These are phyloP conservation scores for Acleris sparsana DNA, from an alignment of 2,888 invertebrate genomes.

Conservation along the genomic window DNA sequence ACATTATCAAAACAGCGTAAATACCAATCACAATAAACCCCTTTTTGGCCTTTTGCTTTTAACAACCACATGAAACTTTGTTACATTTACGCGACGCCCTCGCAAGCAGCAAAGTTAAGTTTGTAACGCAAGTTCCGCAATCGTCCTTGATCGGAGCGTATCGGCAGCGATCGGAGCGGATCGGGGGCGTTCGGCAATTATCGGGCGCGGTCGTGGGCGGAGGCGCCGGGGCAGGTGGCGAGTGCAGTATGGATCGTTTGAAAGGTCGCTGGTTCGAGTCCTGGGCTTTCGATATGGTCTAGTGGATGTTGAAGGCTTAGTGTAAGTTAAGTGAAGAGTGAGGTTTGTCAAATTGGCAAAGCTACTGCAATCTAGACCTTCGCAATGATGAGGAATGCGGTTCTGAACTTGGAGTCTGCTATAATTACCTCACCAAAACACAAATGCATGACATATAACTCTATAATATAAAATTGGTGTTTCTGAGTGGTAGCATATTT, in stretches of 20 bases:
- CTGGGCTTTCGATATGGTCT: not conserved
- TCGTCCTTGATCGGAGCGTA: constrained; percentile 32
- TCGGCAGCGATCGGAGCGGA: constrained; percentile 20
- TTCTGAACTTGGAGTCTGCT: too few relatives aligned
- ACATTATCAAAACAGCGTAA: too few relatives aligned
- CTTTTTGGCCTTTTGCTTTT: too few relatives aligned
- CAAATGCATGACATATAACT: too few relatives aligned
- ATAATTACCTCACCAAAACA: too few relatives aligned
- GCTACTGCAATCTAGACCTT: too few relatives aligned
- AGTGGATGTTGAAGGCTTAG: not conserved
- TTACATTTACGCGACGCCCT: constrained; percentile 2
- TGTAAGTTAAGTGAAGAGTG: not conserved
- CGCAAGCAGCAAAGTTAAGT: constrained; percentile 7
- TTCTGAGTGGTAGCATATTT: too few relatives aligned
- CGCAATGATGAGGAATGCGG: too few relatives aligned
- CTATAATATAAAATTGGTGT: too few relatives aligned
- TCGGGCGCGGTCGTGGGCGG: constrained; percentile 41
- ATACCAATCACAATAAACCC: too few relatives aligned
- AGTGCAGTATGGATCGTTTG: constrained; percentile 29
- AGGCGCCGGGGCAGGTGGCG: constrained; percentile 43
- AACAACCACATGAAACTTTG: not conserved
- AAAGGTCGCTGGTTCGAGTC: constrained; percentile 17
- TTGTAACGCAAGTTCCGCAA: constrained; percentile 20
- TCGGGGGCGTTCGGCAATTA: constrained; percentile 38
- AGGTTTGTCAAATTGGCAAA: not conserved